Evolutionary conservation across 2,113 vertebrate species (phyloP), one percentile per base, ranked within the genome.

Genomic region (Thamnophis sirtalis): DNA sequence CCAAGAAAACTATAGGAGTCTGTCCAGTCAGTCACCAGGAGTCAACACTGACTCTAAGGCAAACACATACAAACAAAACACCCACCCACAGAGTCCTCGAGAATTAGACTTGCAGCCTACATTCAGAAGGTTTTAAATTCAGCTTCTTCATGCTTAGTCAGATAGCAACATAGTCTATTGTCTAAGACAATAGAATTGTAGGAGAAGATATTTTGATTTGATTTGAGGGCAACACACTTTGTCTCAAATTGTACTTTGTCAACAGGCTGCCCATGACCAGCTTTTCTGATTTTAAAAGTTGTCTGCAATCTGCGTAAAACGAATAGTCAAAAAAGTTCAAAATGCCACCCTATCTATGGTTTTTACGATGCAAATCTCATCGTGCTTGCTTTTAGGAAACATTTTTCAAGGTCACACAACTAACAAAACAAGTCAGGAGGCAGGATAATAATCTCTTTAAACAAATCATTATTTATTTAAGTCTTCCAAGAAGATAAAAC

Each of bases 331-430:
- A 5, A 5, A 50, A 50, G 2, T 51, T 50, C 49, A 86, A 80
- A 33, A 50, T 51, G 8, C 17, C 13, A 51, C 6, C 38, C 11
- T 43, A 15, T 22, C 13, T 43, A 11, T 55, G 63, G 63, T 22
- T 58, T 22, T 53, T 54, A 53, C 9, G 26, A 43, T 84, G 89
- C 8, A 43, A 38, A 73, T 84, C 48, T 54, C 9, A 43, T 43
- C 43, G 9, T 54, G 22, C 5, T 26, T 85, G 24, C 22, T 48
- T 7, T n/a, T 3, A 0, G 1, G 11, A 28, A n/a, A n/a, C 0
- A 56, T 2, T 92, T 38, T 89, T 1, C 85, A 95, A 94, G 95
- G 94, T 95, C 95, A 94, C 0, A 0, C 3, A 51, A 73, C 26
- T 0, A 63, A 51, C 56, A 92, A 48, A 86, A 86, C 28, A 87